These are phyloP conservation scores for Drosophila lowei DNA, from an alignment of 1,140 invertebrate species.

Conservation along the genomic window DNA sequence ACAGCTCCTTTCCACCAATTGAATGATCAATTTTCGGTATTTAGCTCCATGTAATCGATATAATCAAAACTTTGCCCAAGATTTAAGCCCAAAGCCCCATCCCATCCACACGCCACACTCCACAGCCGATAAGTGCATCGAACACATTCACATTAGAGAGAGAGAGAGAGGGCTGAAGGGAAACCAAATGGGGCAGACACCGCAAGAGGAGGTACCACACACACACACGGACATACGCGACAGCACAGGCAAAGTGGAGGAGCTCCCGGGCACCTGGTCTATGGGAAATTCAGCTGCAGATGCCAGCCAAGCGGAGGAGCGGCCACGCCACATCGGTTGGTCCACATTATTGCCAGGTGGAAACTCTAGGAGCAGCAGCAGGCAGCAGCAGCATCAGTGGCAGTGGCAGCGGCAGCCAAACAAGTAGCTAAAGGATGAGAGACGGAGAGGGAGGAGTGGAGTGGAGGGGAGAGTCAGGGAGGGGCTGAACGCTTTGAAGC, in stretches of 20 bases:
- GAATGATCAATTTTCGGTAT: conserved; percentile 30
- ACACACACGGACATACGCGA: too few species aligned
- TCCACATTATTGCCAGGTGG: conserved; percentile 63
- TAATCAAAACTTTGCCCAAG: conserved; percentile 34
- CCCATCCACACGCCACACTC: neutral
- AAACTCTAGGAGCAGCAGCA: conserved; percentile 30
- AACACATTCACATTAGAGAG: too few species aligned
- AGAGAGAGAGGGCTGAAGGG: neutral
- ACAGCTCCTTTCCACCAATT: neutral
- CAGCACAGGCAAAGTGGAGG: too few species aligned
- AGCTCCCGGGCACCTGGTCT: conserved; percentile 4
- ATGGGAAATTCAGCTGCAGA: conserved; percentile 36
- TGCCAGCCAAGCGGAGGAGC: conserved; percentile 36
- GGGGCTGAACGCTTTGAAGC: conserved; percentile 60
- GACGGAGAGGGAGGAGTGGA: neutral
- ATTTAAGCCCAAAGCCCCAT: neutral
- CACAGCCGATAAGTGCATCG: neutral
- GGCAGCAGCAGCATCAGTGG: conserved; percentile 32
- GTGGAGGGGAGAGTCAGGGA: neutral
- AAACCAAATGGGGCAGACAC: conserved; percentile 40
- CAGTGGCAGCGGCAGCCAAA: conserved; percentile 32
- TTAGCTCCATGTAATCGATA: conserved; percentile 34
- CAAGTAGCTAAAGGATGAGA: conserved; percentile 17
- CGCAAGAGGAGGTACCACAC: conserved; percentile 23
- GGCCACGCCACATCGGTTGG: conserved; percentile 11